Conservation (phyloP, 2,888 invertebrate genomes). For the Ommatoiulus sabulosus region DNA sequence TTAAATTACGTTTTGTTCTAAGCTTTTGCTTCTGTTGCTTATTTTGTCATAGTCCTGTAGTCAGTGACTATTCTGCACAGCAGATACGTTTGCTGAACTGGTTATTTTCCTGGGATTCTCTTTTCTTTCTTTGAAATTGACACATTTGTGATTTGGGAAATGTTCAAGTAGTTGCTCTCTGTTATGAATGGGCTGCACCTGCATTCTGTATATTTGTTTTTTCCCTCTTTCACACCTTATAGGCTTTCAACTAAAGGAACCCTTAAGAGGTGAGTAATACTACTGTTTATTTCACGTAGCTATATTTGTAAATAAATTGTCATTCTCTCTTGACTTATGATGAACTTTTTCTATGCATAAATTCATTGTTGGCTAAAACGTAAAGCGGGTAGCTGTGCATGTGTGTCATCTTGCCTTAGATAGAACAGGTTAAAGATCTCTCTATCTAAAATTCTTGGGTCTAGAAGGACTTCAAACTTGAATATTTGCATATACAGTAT, state of each 20-base stretch:
- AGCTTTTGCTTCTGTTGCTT: neutral
- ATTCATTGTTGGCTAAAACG: too few species aligned
- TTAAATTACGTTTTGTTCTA: neutral
- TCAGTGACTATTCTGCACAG: neutral
- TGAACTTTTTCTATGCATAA: too few species aligned
- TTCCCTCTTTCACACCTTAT: neutral
- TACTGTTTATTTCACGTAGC: neutral
- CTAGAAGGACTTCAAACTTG: too few species aligned
- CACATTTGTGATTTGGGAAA: neutral
- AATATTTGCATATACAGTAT: too few species aligned
- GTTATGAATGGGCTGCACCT: constrained; percentile 5
- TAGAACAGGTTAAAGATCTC: too few species aligned
- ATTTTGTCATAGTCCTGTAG: neutral
- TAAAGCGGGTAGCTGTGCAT: too few species aligned
- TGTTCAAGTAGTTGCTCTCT: neutral
- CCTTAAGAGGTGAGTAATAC: constrained; percentile 57
- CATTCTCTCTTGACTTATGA: neutral
- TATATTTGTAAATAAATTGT: neutral
- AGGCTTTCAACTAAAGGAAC: constrained; percentile 58
- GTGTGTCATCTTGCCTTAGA: too few species aligned
- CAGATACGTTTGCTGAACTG: neutral
- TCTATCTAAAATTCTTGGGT: too few species aligned
- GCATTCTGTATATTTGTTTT: constrained; percentile 55
- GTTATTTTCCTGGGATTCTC: neutral
- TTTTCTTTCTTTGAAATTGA: neutral